Percentiles rank a stretch among this genome's conserved stretches.
phyloP scores from a whole-genome alignment of 92 coral and sea anemone species.

The Actinostola sp. region DNA sequence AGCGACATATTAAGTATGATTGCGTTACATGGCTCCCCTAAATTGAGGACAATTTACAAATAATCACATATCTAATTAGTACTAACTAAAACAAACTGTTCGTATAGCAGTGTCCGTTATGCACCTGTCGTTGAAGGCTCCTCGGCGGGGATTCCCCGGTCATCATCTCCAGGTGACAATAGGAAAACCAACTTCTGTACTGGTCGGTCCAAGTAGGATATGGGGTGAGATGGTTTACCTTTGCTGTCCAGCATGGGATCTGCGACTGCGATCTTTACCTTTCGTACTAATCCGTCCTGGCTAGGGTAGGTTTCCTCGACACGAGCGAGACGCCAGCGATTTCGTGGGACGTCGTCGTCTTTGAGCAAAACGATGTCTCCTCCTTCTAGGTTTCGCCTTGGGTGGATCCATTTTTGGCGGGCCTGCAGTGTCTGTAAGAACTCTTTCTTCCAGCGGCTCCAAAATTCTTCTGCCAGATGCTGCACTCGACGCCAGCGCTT shows the following conservation, averaged over 20 bases:
- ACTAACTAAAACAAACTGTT: too few species aligned
- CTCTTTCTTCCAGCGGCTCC: conserved; percentile 41
- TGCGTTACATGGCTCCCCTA: conserved; percentile 26
- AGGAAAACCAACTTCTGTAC: conserved; percentile 31
- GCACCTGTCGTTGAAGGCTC: conserved; percentile 1
- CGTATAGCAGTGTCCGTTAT: neutral
- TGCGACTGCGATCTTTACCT: conserved; percentile 22
- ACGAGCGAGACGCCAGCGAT: conserved; percentile 45
- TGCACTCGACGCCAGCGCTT: conserved; percentile 56
- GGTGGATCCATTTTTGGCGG: too few species aligned
- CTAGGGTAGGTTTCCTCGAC: conserved; percentile 44
- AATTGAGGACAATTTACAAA: conserved; percentile 16
- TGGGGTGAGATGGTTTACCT: too few species aligned
- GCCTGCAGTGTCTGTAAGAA: too few species aligned
- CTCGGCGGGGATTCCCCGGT: conserved; percentile 28
- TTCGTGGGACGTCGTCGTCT: conserved; percentile 35
- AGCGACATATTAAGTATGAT: too few species aligned
- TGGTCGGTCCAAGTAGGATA: conserved; percentile 23
- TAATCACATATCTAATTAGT: too few species aligned
- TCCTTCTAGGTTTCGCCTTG: too few species aligned
- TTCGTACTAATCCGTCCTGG: conserved; percentile 38
- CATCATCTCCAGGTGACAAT: neutral
- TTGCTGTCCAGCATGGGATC: too few species aligned
- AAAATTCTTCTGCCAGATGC: conserved; percentile 39
- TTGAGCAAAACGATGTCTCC: conserved; percentile 37